Conservation (phyloP, 2,113 vertebrate genomes). For the Lamprotornis superbus region DNA sequence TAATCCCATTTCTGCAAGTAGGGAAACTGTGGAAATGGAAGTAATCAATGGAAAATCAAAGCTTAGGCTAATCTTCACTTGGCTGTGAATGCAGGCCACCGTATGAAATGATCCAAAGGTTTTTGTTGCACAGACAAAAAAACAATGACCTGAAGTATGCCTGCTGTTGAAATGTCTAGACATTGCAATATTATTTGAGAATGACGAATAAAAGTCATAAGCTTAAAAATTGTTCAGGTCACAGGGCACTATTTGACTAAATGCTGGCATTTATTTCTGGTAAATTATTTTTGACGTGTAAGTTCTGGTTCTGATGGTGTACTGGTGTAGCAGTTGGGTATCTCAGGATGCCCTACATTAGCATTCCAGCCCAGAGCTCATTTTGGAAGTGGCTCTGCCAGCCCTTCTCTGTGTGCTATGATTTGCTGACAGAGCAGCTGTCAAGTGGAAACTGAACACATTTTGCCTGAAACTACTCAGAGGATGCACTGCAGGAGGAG, state of each 20-base stretch:
- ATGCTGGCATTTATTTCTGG: neutral
- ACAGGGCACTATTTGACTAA: neutral
- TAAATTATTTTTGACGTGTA: neutral
- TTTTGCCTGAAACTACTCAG: neutral
- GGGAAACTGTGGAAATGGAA: neutral
- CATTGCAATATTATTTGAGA: neutral
- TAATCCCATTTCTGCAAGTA: neutral
- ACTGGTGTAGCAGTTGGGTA: neutral
- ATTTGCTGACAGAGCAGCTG: neutral
- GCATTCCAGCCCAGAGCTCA: neutral
- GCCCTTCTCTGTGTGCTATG: fast-evolving
- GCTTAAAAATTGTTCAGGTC: neutral
- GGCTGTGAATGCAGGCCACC: neutral
- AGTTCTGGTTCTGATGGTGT: neutral
- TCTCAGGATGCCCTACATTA: neutral
- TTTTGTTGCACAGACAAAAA: neutral
- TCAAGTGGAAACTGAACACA: neutral
- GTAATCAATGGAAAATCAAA: neutral
- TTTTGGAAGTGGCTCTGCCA: neutral
- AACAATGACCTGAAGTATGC: neutral
- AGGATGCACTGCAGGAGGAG: neutral
- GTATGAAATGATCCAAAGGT: neutral
- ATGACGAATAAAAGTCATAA: neutral
- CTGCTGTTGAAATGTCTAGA: neutral
- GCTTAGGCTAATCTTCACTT: neutral